Percentiles rank a stretch among this genome's conserved stretches.
phyloP scores from a whole-genome alignment of 2,888 invertebrate genomes.

The Dynastes tityus region DNA sequence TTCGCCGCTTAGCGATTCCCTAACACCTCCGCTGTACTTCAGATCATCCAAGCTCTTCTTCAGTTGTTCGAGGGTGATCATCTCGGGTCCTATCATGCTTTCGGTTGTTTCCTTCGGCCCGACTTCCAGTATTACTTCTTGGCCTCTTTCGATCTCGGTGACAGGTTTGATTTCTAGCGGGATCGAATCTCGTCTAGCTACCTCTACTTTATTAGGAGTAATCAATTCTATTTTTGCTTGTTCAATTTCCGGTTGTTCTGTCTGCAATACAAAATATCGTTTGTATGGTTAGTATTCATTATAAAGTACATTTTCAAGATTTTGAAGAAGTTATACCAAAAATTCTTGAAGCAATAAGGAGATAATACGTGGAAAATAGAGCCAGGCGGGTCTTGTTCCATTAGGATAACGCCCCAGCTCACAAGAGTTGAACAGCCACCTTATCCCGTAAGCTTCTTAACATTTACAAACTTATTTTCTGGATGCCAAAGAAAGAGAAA shows the following conservation, averaged over 20 bases:
- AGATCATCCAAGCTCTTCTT: conserved; percentile 75
- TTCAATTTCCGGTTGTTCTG: conserved; percentile 23
- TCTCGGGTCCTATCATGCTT: conserved; percentile 68
- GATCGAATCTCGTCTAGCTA: conserved; percentile 56
- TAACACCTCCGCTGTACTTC: conserved; percentile 63
- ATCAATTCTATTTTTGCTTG: conserved; percentile 54
- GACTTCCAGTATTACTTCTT: conserved; percentile 55
- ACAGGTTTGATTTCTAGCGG: conserved; percentile 60
- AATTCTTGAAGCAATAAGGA: too few relatives aligned
- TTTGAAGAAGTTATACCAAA: too few relatives aligned
- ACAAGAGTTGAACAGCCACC: too few relatives aligned
- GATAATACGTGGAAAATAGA: too few relatives aligned
- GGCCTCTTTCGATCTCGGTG: conserved; percentile 61
- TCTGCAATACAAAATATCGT: not conserved
- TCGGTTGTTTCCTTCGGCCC: conserved; percentile 56
- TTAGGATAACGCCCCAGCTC: too few relatives aligned
- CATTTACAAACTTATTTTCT: too few relatives aligned
- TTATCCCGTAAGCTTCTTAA: too few relatives aligned
- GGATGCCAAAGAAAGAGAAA: too few relatives aligned
- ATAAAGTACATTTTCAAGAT: too few relatives aligned
- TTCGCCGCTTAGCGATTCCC: conserved; percentile 54
- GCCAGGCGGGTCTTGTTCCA: too few relatives aligned
- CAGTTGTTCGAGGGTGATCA: conserved; percentile 73
- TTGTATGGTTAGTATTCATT: too few relatives aligned
- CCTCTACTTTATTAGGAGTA: conserved; percentile 55